These are phyloP conservation scores for human (Homo sapiens) DNA, from an alignment of 2,113 vertebrate species.

Conservation along the genomic window GRCh38 chr3:63764001-63764500, in stretches of 20 bases:
- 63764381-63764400: fast-evolving
- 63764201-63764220: fast-evolving
- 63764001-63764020: too few relatives aligned
- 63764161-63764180: too few relatives aligned
- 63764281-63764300: fast-evolving
- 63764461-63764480: fast-evolving
- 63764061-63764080: fast-evolving
- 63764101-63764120: fast-evolving
- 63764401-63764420: fast-evolving
- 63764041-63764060: fast-evolving
- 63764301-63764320: fast-evolving
- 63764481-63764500: too few relatives aligned
- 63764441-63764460: fast-evolving
- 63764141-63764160: fast-evolving
- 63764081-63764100: fast-evolving
- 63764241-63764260: fast-evolving
- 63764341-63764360: fast-evolving
- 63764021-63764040: too few relatives aligned
- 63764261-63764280: fast-evolving
- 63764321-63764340: too few relatives aligned
- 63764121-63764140: fast-evolving
- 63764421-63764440: fast-evolving
- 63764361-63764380: too few relatives aligned
- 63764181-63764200: too few relatives aligned
- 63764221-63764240: fast-evolving